Evolutionary conservation across 2,888 invertebrate species (phyloP), one percentile per base, ranked within the genome.

Genomic region (Cephus rjabovi): DNA sequence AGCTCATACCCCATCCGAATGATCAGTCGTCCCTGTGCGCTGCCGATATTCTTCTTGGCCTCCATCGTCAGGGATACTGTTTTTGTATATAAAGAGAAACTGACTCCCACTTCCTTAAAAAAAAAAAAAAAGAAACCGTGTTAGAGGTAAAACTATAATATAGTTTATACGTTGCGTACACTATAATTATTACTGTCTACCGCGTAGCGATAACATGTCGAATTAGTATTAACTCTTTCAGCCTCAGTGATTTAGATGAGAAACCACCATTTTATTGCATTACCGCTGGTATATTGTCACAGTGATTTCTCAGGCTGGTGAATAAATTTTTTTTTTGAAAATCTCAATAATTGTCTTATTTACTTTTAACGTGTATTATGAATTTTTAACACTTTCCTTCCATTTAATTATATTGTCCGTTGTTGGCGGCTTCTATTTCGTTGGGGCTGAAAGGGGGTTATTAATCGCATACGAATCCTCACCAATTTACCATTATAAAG

Each of bases 141-240:
- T 84, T 81, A 84, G 82, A 82, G 81, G 76, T 85, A 84, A 82
- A 80, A 82, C 77, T 80, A 84, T 81, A 83, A 83, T 79, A 84
- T 85, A 85, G 83, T 85, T 86, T 86, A 81, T 85, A 86, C 81
- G 85, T 84, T 85, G 82, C 82, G 80, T 86, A 86, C 85, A 83
- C 81, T 85, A 85, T 83, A 82, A 83, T 79, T 82, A 85, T 85
- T 82, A 85, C 82, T 86, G 84, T 87, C 86, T 86, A 87, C 85
- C 79, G 82, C 83, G 82, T 86, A 86, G 86, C 83, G 83, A 86
- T 85, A 84, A 83, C 81, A 84, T 84, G 84, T 84, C 84, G 82
- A 80, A 85, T 78, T 86, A 85, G 85, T 85, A 84, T 79, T 81
- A 79, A 80, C 76, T 75, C 80, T 78, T 69, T 80, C 69, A 79